Conservation (phyloP, 2,113 vertebrate genomes). For the Antennarius striatus region DNA sequence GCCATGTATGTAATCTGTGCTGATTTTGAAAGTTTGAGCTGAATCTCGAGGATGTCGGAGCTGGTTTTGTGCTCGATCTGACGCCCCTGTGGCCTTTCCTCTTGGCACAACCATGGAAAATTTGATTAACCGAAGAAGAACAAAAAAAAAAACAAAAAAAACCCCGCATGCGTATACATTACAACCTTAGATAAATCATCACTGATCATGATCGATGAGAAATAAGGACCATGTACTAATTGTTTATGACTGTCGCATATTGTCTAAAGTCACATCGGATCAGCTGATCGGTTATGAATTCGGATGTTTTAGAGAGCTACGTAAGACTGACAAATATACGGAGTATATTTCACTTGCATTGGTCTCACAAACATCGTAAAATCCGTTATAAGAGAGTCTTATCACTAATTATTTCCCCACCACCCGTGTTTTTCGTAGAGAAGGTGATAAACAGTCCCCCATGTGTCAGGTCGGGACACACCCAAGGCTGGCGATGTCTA, state of each 20-base stretch:
- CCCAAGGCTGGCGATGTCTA: constrained; percentile 79
- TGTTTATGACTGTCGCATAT: constrained; percentile 4
- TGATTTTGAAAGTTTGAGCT: constrained; percentile 27
- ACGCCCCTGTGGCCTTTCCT: constrained; percentile 30
- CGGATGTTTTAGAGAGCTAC: constrained; percentile 69
- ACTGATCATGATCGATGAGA: neutral
- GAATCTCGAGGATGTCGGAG: constrained; percentile 3
- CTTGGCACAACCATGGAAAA: constrained; percentile 36
- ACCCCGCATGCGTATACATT: constrained; percentile 11
- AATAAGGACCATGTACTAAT: neutral
- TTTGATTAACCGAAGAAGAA: constrained; percentile 38
- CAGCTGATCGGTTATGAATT: constrained; percentile 14
- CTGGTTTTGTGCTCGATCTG: neutral
- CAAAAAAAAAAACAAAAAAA: constrained; percentile 22
- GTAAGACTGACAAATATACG: constrained; percentile 53
- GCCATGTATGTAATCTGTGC: constrained; percentile 44
- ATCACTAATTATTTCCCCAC: neutral
- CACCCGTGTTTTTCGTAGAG: neutral
- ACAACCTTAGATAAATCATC: neutral
- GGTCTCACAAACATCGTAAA: too few relatives aligned
- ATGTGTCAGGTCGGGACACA: constrained; percentile 82
- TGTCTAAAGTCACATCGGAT: constrained; percentile 20
- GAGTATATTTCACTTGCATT: constrained; percentile 15
- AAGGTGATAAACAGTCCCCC: constrained; percentile 67
- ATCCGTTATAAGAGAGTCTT: neutral